A percentile compares a stretch with the other conserved stretches of the same genome.
Evolutionary conservation across 2,888 invertebrate species (phyloP).

Genomic region (Cepaea hortensis): DNA sequence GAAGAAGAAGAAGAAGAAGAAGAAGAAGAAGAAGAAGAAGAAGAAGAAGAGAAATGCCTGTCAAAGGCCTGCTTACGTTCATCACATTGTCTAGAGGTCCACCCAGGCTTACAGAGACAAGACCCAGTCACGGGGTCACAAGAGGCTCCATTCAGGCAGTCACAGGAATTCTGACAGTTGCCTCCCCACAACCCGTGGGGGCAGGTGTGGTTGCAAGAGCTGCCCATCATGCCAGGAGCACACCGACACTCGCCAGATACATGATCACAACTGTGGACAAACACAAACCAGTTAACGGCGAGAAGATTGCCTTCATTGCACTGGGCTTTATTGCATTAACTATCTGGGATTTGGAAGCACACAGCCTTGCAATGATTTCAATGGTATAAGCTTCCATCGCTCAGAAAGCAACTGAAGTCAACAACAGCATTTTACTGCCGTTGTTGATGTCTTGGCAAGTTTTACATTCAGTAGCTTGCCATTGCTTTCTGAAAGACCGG

Average conservation of each 20-base stretch:
- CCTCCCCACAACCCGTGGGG: constrained; percentile 68
- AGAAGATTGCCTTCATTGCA: no score
- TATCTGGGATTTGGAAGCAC: no score
- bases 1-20: no score
- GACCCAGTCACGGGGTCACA: constrained; percentile 76
- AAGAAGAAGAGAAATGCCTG: not conserved
- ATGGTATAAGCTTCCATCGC: no score
- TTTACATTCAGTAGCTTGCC: no score
- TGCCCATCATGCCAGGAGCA: constrained; percentile 73
- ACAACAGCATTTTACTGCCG: no score
- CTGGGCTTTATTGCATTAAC: no score
- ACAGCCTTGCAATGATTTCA: no score
- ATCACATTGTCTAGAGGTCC: constrained; percentile 68
- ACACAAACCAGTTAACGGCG: not conserved
- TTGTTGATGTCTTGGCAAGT: no score
- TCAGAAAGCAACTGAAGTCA: no score
- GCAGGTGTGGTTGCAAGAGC: constrained; percentile 62
- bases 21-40: not conserved
- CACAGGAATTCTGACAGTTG: constrained; percentile 64
- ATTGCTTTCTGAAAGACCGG: no score
- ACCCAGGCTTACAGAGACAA: constrained; percentile 72
- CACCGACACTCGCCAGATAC: constrained; percentile 74
- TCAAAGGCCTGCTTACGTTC: constrained; percentile 57
- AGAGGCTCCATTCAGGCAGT: constrained; percentile 65
- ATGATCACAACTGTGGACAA: constrained; percentile 66